Evolutionary conservation across 2,113 vertebrate genomes (phyloP), one percentile per base, ranked within the genome.

Genomic region (Plotosus lineatus): DNA sequence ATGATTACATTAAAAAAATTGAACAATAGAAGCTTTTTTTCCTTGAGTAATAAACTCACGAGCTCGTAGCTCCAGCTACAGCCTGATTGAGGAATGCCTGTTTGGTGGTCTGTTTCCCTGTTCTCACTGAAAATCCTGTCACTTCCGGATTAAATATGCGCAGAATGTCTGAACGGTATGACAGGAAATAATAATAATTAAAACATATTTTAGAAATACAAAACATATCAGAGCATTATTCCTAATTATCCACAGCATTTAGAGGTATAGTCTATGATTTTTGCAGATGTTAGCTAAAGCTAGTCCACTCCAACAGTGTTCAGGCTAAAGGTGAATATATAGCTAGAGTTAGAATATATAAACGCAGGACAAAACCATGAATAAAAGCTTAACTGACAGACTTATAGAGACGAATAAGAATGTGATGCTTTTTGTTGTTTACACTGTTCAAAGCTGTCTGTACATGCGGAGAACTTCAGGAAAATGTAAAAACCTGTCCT

Each of bases 61-160:
- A 46, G 90, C 93, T 91, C 86, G 90, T 90, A 0, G 94, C 93
- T 87, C 95, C 94, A 0, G 95, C 88, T 17, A 96, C 92, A 68
- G 97, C 97, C 89, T 95, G 95, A 88, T 98, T 98, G 85, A 99
- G 90, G 89, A 94, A 96, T 0, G 96, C 92, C 4, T 92, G 86
- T 0, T 85, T 40, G 4, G 82, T 88, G 8, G 36, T 46, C 66
- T 88, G 84, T 0, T 76, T 87, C 0, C 96, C 96, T 0, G 0
- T 93, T 36, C 92, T 94, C 0, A 92, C 83, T 0, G 96, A 95
- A 8, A 93, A 98, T 65, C 96, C 96, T 1, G 33, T 66, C 72
- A 97, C 77, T 0, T 82, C 72, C 5, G 23, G 65, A 60, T 93
- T 96, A 84, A 96, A 98, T 85, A 94, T 78, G 21, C 89, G 92